These are phyloP conservation scores for Synaphobranchus kaupii DNA, from an alignment of 2,797 vertebrate genomes.

Conservation along the genomic window DNA sequence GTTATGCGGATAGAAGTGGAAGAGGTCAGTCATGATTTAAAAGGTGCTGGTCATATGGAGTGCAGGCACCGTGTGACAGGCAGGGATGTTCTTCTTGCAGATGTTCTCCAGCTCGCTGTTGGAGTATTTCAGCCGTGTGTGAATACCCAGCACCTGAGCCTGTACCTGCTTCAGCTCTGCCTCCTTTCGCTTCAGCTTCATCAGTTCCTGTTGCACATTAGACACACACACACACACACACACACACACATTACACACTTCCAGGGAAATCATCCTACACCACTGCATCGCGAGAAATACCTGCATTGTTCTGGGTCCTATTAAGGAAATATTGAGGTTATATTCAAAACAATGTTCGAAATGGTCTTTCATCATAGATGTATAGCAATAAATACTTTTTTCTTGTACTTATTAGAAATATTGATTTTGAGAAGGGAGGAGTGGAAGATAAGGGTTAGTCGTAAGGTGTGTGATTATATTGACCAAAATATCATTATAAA, in stretches of 20 bases:
- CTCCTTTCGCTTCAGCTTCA: conserved; percentile 84
- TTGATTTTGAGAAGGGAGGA: too few species aligned
- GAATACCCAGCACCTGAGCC: conserved; percentile 78
- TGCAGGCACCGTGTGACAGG: conserved; percentile 71
- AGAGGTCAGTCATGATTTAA: background rate
- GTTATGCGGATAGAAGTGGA: background rate
- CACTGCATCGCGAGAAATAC: background rate
- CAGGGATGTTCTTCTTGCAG: conserved; percentile 76
- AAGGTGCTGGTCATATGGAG: background rate
- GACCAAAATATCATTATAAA: too few species aligned
- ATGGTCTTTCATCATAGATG: background rate
- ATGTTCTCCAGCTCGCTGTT: conserved; percentile 81
- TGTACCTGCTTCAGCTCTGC: conserved; percentile 81
- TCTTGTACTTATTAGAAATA: background rate
- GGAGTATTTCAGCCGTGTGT: conserved; percentile 87
- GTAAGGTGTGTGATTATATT: too few species aligned
- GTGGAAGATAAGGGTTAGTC: too few species aligned
- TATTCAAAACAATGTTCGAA: background rate
- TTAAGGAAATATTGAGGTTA: background rate
- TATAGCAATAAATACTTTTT: too few species aligned
- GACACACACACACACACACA: background rate
- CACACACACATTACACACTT: conserved; percentile 28
- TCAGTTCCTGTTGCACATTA: conserved; percentile 70
- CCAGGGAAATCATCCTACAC: background rate
- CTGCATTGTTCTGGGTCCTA: background rate